A percentile compares a stretch with the other conserved stretches of the same genome.
These are phyloP conservation scores for Vulpes lagopus DNA, from an alignment of 2,113 vertebrate genomes.

Conservation along the genomic window DNA sequence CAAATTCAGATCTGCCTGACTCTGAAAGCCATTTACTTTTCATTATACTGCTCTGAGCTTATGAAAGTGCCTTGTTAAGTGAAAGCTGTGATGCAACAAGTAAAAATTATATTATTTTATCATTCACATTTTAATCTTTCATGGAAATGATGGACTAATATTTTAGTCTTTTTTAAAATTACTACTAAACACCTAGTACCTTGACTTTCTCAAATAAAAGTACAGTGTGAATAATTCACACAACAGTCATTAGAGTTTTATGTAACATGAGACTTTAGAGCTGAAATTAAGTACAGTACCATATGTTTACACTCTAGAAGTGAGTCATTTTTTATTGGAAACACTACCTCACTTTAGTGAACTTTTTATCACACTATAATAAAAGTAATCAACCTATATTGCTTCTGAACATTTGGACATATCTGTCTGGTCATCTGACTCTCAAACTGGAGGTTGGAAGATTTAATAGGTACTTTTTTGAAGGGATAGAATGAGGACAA, in stretches of 20 bases:
- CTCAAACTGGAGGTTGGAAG: not conserved
- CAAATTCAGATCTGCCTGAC: not conserved
- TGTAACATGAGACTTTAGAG: not conserved
- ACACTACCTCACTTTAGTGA: not conserved
- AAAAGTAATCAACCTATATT: not conserved
- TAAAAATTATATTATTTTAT: not conserved
- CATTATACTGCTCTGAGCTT: not conserved
- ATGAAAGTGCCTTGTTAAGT: not conserved
- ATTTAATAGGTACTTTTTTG: not conserved
- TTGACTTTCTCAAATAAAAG: not conserved
- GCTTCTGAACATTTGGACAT: not conserved
- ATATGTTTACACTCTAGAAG: not conserved
- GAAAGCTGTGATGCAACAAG: not conserved
- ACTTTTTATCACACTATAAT: not conserved
- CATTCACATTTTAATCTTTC: not conserved
- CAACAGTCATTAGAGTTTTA: not conserved
- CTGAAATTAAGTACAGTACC: not conserved
- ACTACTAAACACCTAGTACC: not conserved
- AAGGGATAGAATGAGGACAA: not conserved
- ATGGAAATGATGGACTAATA: not conserved
- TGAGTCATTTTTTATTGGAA: slow-evolving; percentile 7
- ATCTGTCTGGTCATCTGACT: not conserved
- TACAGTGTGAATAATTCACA: not conserved
- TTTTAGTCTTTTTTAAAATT: not conserved
- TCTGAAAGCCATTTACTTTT: not conserved